Evolutionary conservation across 2,888 invertebrate species (phyloP).

Genomic region (Apodemia zela): DNA sequence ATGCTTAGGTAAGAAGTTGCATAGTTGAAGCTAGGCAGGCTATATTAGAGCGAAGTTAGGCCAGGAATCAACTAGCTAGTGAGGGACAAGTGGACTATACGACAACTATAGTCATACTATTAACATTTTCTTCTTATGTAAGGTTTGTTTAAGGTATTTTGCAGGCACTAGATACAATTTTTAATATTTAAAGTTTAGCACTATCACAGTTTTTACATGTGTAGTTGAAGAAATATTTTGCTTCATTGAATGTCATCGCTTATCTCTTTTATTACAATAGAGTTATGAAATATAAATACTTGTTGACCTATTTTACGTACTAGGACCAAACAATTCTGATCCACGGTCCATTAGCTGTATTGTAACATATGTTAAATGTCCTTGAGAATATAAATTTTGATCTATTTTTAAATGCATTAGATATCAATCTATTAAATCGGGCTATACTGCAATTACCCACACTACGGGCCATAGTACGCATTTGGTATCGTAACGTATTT

Average conservation of each 20-base stretch:
- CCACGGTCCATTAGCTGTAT: too few species aligned
- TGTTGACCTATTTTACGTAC: neutral
- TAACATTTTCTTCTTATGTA: conserved; percentile 45
- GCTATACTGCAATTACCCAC: too few species aligned
- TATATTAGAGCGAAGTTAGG: conserved; percentile 65
- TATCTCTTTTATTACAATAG: neutral
- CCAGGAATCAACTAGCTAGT: conserved; percentile 64
- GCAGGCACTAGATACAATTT: conserved; percentile 55
- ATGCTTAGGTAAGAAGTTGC: conserved; percentile 76
- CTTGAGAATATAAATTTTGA: too few species aligned
- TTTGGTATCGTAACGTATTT: too few species aligned
- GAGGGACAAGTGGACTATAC: conserved; percentile 66
- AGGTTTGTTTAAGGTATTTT: conserved; percentile 69
- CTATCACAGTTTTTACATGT: conserved; percentile 70
- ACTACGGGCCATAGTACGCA: too few species aligned
- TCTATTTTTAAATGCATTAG: too few species aligned
- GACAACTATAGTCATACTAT: conserved; percentile 43
- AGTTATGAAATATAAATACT: neutral
- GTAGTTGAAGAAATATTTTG: conserved; percentile 29
- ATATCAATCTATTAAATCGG: too few species aligned
- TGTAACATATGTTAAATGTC: too few species aligned
- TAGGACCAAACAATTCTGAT: too few species aligned
- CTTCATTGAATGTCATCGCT: neutral
- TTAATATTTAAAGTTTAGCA: conserved; percentile 37
- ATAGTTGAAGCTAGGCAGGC: conserved; percentile 77